Evolutionary conservation across 2,113 vertebrate species (phyloP).

Genomic region (Piprites chloris): DNA sequence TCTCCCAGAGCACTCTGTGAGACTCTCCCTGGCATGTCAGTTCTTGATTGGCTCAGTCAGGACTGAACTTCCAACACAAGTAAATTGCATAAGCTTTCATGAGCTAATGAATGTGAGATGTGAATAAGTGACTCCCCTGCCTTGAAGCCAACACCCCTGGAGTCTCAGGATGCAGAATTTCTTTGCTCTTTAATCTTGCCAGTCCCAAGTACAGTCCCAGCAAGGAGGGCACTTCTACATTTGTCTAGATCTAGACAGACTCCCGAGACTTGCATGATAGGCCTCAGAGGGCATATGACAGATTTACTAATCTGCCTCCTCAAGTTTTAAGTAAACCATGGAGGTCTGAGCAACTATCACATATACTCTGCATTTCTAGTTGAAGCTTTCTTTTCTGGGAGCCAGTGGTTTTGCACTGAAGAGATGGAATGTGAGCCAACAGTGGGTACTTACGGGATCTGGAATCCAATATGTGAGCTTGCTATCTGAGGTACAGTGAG

Average conservation of each 20-base stretch:
- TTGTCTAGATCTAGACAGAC: neutral
- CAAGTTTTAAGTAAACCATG: neutral
- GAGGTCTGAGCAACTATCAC: neutral
- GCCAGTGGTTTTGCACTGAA: neutral
- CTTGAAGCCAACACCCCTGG: neutral
- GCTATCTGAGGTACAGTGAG: neutral
- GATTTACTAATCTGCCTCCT: neutral
- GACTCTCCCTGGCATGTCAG: neutral
- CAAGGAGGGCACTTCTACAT: neutral
- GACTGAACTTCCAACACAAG: neutral
- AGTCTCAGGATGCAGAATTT: neutral
- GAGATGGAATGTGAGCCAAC: neutral
- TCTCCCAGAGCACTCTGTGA: neutral
- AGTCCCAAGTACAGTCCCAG: neutral
- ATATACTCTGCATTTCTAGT: neutral
- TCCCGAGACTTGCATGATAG: neutral
- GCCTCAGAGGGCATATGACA: neutral
- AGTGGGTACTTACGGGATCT: neutral
- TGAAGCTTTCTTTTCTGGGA: neutral
- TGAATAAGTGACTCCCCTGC: neutral
- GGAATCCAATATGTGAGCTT: neutral
- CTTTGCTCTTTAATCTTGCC: neutral
- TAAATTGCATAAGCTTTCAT: neutral
- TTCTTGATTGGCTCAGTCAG: neutral
- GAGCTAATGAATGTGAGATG: neutral